Conservation (phyloP, 2,797 vertebrate species). For the Lepus townsendii region DNA sequence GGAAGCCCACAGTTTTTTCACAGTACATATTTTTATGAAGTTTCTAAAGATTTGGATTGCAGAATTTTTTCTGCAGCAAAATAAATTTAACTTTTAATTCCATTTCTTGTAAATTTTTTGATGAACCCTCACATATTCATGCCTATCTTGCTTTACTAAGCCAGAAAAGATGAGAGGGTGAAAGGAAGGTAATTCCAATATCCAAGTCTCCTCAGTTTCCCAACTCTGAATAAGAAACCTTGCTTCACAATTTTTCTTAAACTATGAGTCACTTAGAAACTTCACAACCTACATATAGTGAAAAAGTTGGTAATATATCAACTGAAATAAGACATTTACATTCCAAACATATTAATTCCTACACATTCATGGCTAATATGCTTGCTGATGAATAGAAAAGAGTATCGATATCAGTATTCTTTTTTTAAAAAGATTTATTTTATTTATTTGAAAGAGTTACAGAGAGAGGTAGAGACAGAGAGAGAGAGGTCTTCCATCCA, state of each 20-base stretch:
- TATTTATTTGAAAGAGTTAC: too few relatives aligned
- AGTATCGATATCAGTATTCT: not conserved
- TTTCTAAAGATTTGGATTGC: too few relatives aligned
- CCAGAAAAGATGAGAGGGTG: not conserved
- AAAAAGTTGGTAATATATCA: not conserved
- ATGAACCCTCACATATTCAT: not conserved
- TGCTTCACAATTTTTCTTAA: not conserved
- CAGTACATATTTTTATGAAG: too few relatives aligned
- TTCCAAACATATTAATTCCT: not conserved
- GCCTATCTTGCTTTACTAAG: not conserved
- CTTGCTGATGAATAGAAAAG: not conserved
- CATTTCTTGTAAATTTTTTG: too few relatives aligned
- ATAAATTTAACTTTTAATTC: too few relatives aligned
- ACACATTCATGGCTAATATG: not conserved
- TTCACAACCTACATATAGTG: not conserved
- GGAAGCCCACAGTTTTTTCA: too few relatives aligned
- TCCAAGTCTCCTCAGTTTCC: not conserved
- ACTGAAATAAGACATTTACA: not conserved
- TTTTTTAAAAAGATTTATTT: not conserved
- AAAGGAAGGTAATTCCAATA: not conserved
- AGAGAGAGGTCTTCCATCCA: too few relatives aligned
- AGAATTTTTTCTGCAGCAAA: too few relatives aligned
- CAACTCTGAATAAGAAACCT: not conserved
- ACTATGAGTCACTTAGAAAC: not conserved
- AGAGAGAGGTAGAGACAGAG: too few relatives aligned